Conservation (phyloP, 2,888 invertebrate genomes). For the Eupeodes luniger region DNA sequence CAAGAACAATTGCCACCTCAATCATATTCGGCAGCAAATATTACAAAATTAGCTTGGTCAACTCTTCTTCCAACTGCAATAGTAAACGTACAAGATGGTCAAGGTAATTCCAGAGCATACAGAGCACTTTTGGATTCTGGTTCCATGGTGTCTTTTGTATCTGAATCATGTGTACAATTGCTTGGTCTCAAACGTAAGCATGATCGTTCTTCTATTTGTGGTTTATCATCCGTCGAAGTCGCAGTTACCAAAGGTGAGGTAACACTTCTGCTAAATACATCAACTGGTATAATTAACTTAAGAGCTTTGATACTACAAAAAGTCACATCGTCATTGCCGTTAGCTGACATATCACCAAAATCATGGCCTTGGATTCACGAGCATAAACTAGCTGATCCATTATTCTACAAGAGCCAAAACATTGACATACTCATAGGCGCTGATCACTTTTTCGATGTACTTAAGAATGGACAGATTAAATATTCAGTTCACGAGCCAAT, state of each 20-base stretch:
- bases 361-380: slow-evolving; percentile 13
- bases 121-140: slow-evolving; percentile 14
- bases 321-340: not conserved
- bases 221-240: too few species aligned
- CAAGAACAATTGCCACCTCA: slow-evolving; percentile 9
- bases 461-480: not conserved
- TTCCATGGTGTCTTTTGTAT: slow-evolving; percentile 12
- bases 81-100: slow-evolving; percentile 9
- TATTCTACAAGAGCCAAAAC: not conserved
- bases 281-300: too few species aligned
- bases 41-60: not conserved
- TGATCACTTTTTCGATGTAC: not conserved
- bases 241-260: too few species aligned
- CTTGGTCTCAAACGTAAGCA: slow-evolving; percentile 15
- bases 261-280: too few species aligned
- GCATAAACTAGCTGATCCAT: slow-evolving; percentile 12
- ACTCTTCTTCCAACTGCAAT: slow-evolving; percentile 3
- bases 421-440: slow-evolving; percentile 16
- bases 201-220: slow-evolving; percentile 3
- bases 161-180: slow-evolving; percentile 4
- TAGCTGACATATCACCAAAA: slow-evolving; percentile 1
- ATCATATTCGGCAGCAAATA: slow-evolving; percentile 13
- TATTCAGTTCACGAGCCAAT: not conserved
- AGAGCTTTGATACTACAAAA: not conserved
- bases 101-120: not conserved